Conservation (phyloP, 2,797 vertebrate species). For the Sebastes trivittatus region DNA sequence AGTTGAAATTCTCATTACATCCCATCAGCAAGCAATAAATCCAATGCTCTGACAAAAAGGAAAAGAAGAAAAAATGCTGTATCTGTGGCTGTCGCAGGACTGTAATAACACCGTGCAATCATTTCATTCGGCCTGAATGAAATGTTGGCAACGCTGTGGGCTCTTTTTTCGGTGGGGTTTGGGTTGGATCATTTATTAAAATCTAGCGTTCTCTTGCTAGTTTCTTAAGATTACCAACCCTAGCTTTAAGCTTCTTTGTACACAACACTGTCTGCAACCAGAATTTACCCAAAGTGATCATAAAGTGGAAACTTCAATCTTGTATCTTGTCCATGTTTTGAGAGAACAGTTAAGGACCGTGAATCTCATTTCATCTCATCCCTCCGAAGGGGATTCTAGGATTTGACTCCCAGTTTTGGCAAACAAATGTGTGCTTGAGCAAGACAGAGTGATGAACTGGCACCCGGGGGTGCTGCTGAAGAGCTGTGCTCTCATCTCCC, state of each 20-base stretch:
- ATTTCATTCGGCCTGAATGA: too few relatives aligned
- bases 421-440: slow-evolving; percentile 3
- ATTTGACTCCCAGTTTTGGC: not conserved
- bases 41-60: too few relatives aligned
- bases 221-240: not conserved
- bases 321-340: not conserved
- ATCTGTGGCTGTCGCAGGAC: not conserved
- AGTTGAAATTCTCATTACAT: not conserved
- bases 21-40: not conserved
- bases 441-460: not conserved
- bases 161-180: not conserved
- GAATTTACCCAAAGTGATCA: not conserved
- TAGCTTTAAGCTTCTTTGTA: not conserved
- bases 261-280: not conserved
- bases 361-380: not conserved
- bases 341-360: not conserved
- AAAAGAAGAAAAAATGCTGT: too few relatives aligned
- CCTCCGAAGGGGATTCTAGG: not conserved
- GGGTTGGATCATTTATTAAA: not conserved
- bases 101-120: not conserved
- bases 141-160: not conserved
- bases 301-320: not conserved
- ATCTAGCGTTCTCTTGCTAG: not conserved
- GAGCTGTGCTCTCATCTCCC: not conserved
- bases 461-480: not conserved